Evolutionary conservation across 2,113 vertebrate genomes (phyloP), one percentile per base, ranked within the genome.

Genomic region (Pithys albifrons): DNA sequence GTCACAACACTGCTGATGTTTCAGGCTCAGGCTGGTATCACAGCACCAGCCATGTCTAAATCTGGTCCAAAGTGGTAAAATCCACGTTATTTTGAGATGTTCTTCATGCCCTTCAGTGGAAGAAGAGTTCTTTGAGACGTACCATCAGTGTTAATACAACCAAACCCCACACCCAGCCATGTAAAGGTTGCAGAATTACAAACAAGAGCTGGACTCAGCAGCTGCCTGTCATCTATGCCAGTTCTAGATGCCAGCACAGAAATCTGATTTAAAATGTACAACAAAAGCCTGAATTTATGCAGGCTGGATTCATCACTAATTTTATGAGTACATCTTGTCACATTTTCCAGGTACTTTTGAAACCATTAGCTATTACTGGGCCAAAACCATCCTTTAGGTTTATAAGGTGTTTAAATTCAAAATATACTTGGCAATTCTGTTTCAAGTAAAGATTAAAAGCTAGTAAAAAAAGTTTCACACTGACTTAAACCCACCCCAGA

Each of bases 381-480:
- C 65, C 80, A 88, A 92, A 95, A 43, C 0, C 31, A 72, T 48
- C 57, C 78, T 84, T 57, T 35, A 72, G 24, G 19, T 87, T 78
- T 95, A 78, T 43, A 64, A 89, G 33, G 16, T 29, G 71, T 92
- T 91, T 22, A 82, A 89, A 94, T 81, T 91, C 55, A 81, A 89
- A 92, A 74, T 75, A 71, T 45, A 49, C 37, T 65, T 75, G 66
- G 49, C 18, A 61, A 57, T 91, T 91, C 35, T 87, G 65, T 89
- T 95, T 84, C 80, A 95, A 94, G 69, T 65, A 69, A 92, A 85
- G 84, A 95, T 91, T 87, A 95, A 92, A 95, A 95, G 86, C 52
- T 57, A 17, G 16, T 57, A 58, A 81, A 88, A 62, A 85, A 54
- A 86, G 41, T 48, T 74, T 92, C 87, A 86, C 86, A 69, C 69